These are phyloP conservation scores for Cryptus viduatorius DNA, from an alignment of 2,888 invertebrate genomes.

Conservation along the genomic window DNA sequence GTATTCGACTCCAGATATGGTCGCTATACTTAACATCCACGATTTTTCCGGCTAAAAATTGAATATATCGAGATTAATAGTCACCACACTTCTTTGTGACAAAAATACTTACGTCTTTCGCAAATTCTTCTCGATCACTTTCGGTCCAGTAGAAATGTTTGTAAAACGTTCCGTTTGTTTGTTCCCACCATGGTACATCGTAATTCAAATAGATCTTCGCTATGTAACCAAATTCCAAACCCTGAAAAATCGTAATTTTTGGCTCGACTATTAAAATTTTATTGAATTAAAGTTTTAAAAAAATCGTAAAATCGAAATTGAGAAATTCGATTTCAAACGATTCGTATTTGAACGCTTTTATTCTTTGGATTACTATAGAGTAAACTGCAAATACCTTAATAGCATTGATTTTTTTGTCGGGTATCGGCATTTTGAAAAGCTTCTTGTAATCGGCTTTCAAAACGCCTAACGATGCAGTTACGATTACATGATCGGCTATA, in stretches of 20 bases:
- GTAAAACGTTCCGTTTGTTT: constrained; percentile 9
- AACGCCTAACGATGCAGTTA: constrained; percentile 90
- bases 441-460: constrained; percentile 87
- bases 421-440: constrained; percentile 87
- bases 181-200: constrained; percentile 88
- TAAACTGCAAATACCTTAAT: constrained; percentile 82
- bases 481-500: constrained; percentile 88
- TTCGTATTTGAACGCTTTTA: not conserved
- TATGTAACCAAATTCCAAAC: constrained; percentile 88
- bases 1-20: constrained; percentile 88
- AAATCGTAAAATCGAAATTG: not conserved
- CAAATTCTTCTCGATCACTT: constrained; percentile 81
- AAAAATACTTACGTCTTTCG: constrained; percentile 56
- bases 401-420: constrained; percentile 86
- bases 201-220: constrained; percentile 90
- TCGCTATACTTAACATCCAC: constrained; percentile 89
- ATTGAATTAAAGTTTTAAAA: not conserved
- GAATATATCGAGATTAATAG: not conserved
- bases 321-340: not conserved
- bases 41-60: constrained; percentile 80
- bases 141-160: constrained; percentile 88
- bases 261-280: not conserved
- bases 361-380: not conserved
- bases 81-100: constrained; percentile 84
- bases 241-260: constrained; percentile 77